These are phyloP conservation scores for Nasua narica DNA, from an alignment of 2,797 vertebrate species.

Conservation along the genomic window DNA sequence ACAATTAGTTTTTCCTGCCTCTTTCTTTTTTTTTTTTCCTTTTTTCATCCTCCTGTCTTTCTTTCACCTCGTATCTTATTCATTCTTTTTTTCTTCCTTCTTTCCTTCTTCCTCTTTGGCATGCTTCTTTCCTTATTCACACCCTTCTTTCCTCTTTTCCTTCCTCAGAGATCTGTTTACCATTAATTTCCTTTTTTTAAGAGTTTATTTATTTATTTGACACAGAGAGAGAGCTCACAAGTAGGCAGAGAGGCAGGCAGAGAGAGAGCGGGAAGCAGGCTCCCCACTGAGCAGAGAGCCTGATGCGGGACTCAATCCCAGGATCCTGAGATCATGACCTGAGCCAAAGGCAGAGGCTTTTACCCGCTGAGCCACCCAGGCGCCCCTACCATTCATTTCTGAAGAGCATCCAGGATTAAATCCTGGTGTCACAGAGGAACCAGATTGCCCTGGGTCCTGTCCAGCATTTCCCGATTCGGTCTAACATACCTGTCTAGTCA, in stretches of 20 bases:
- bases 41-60: background rate
- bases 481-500: background rate
- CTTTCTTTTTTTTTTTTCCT: background rate
- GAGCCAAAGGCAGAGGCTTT: too few species aligned
- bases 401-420: background rate
- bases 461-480: background rate
- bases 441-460: background rate
- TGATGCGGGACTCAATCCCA: too few species aligned
- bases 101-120: background rate
- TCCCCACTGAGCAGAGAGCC: too few species aligned
- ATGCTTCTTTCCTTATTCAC: background rate
- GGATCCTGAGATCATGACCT: too few species aligned
- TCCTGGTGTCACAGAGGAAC: background rate
- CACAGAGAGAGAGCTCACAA: too few species aligned
- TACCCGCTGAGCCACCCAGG: too few species aligned
- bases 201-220: too few species aligned
- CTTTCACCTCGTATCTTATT: background rate
- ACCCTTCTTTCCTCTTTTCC: background rate
- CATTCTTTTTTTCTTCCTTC: background rate
- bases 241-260: too few species aligned
- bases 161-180: background rate
- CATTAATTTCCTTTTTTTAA: too few species aligned
- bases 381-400: background rate
- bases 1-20: background rate
- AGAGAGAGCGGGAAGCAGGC: too few species aligned